phyloP scores from a whole-genome alignment of 53 echinoderm and acorn worm genomes.

The Holothuria leucospilota region DNA sequence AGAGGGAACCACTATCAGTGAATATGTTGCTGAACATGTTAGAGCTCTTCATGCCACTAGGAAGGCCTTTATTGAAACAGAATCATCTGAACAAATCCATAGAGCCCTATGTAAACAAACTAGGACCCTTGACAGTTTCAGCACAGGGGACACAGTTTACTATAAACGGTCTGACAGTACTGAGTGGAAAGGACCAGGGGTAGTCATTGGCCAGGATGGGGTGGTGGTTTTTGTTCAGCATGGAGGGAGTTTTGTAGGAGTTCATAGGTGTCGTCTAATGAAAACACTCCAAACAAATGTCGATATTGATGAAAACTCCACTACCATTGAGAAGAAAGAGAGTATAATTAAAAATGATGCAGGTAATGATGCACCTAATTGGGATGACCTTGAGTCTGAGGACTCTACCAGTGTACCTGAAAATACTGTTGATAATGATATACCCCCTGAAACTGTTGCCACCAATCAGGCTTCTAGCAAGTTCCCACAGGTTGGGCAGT shows the following conservation, averaged over 20 bases:
- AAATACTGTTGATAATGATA: no score
- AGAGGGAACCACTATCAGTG: conserved; percentile 43
- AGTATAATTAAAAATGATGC: no score
- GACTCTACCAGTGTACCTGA: no score
- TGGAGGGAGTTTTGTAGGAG: conserved; percentile 40
- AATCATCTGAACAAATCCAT: conserved; percentile 57
- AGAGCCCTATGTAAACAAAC: conserved; percentile 47
- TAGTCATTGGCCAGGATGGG: conserved; percentile 63
- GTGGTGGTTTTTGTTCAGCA: conserved; percentile 58
- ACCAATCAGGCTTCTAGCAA: no score
- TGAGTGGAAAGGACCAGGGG: conserved; percentile 57
- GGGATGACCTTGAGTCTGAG: no score
- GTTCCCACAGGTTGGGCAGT: not conserved
- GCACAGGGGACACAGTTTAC: conserved; percentile 44
- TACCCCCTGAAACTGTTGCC: no score
- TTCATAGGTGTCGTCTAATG: conserved; percentile 2
- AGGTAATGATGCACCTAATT: no score
- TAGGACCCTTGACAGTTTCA: conserved; percentile 30
- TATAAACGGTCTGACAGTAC: conserved; percentile 58
- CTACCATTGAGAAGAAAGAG: no score
- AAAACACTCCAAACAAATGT: not conserved
- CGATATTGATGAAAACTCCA: no score
- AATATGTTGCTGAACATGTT: conserved; percentile 48
- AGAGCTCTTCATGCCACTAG: conserved; percentile 59
- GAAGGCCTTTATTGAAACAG: conserved; percentile 51